Percentiles rank a stretch among this genome's conserved stretches.
phyloP scores from a whole-genome alignment of 2,113 vertebrate species.

The Otis tarda region DNA sequence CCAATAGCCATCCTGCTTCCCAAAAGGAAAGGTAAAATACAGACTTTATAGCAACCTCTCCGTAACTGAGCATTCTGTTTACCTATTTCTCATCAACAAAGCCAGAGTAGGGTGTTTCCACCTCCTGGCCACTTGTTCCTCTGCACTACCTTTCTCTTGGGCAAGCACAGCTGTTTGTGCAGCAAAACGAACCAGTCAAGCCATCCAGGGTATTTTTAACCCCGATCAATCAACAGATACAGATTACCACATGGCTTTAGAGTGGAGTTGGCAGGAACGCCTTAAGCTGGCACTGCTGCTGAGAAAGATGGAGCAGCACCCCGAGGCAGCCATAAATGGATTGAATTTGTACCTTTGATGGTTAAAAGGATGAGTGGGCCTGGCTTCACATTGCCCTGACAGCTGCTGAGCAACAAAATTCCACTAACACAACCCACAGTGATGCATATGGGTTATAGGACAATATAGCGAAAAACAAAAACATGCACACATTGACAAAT shows the following conservation, averaged over 20 bases:
- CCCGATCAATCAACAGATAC: not conserved
- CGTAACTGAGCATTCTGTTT: rapidly evolving
- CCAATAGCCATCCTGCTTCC: not conserved
- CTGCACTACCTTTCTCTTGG: not conserved
- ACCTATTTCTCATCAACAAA: not conserved
- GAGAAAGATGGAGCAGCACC: not conserved
- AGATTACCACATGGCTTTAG: rapidly evolving
- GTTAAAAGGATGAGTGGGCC: not conserved
- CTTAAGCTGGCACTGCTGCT: not conserved
- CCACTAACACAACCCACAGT: not conserved
- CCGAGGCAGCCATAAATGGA: not conserved
- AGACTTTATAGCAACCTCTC: not conserved
- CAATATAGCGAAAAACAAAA: slow-evolving; percentile 9
- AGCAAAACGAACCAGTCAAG: not conserved
- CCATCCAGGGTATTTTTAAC: not conserved
- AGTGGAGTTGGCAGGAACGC: not conserved
- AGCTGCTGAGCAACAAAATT: slow-evolving; percentile 51
- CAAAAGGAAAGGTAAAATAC: not conserved
- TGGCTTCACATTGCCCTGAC: not conserved
- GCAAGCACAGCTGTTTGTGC: not conserved
- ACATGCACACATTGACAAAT: not conserved
- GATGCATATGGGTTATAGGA: slow-evolving; percentile 21
- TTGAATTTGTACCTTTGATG: not conserved
- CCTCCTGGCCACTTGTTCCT: not conserved
- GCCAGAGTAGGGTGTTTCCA: not conserved